Base-by-base conservation (phyloP, 2,113 vertebrate genomes). In the Lota lota region DNA sequence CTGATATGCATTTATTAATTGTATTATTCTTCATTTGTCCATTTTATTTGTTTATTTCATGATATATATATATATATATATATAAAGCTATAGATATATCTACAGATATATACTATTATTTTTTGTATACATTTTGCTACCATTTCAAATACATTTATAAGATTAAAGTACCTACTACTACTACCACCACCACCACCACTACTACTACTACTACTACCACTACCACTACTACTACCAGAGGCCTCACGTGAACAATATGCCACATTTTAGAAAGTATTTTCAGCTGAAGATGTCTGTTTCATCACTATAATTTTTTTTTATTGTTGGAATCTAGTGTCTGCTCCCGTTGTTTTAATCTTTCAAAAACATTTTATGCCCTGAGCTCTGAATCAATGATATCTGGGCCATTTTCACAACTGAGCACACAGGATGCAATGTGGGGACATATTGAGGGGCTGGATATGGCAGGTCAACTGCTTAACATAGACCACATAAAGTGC, bases 1-100 rank as follows among this genome's bases (percentile, higher is more conserved):
- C 84, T 74, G 77, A 92, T 90, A 92, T 89, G 82, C 81, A 76
- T 89, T 89, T 69, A 81, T 60, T 65, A 77, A 81, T 74, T 82
- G 74, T 57, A 67, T 65, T 59, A 58, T 59, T 61, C 65, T 28
- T 59, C 14, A 21, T 5, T 57, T 67, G 83, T 83, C 83, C 72
- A 83, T 85, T 84, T 47, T 22, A 21, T 5, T 64, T 68, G 82
- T 83, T 84, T 72, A 84, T 85, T 85, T 87, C 74, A 83, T 84
- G 79, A 79, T 76, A 1, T 47, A 47, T 33, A 5, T 33, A 33
- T 6, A 33, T 5, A 5, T 1, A 33, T 33, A n/a, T n/a, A n/a
- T n/a, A n/a, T n/a, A n/a, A n/a, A n/a, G n/a, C n/a, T n/a, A n/a
- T n/a, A n/a, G 79, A 79, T 76, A 1, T 47, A 47, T 33, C 0